These are phyloP conservation scores for Stenurella melanura DNA, from an alignment of 2,888 invertebrate genomes.

Conservation along the genomic window DNA sequence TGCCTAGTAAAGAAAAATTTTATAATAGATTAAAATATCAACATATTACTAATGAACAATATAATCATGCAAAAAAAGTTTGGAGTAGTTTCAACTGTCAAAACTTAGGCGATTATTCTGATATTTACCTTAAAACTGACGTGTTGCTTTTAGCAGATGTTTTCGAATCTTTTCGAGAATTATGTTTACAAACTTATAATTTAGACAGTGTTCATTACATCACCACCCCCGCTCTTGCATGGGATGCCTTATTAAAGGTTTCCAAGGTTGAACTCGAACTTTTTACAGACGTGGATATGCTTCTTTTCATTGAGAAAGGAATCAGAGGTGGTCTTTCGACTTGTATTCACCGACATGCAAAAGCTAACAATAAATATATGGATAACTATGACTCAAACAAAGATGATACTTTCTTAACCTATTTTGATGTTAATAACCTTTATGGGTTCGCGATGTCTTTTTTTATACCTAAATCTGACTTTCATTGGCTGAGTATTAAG, in stretches of 20 bases:
- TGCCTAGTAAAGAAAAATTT: constrained; percentile 26
- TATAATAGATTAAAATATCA: constrained; percentile 2
- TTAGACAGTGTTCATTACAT: not conserved
- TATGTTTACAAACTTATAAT: constrained; percentile 17
- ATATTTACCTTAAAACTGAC: constrained; percentile 42
- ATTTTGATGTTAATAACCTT: constrained; percentile 10
- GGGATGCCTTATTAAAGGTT: not conserved
- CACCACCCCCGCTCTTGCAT: not conserved
- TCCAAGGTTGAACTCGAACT: not conserved
- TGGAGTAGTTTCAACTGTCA: constrained; percentile 41
- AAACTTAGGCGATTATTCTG: constrained; percentile 45
- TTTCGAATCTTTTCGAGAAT: constrained; percentile 2
- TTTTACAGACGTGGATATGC: not conserved
- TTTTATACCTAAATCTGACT: not conserved
- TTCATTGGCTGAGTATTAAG: constrained; percentile 1
- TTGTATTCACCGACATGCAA: not conserved
- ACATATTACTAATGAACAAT: constrained; percentile 46
- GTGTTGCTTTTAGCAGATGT: constrained; percentile 38
- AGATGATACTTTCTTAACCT: not conserved
- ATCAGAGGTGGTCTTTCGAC: constrained; percentile 4
- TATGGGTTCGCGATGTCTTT: not conserved
- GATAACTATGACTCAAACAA: not conserved
- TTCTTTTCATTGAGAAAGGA: not conserved
- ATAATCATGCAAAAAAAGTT: constrained; percentile 48
- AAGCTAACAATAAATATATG: constrained; percentile 19